Base-by-base conservation (phyloP, 92 coral and sea anemone species). In the Diadumene lineata region DNA sequence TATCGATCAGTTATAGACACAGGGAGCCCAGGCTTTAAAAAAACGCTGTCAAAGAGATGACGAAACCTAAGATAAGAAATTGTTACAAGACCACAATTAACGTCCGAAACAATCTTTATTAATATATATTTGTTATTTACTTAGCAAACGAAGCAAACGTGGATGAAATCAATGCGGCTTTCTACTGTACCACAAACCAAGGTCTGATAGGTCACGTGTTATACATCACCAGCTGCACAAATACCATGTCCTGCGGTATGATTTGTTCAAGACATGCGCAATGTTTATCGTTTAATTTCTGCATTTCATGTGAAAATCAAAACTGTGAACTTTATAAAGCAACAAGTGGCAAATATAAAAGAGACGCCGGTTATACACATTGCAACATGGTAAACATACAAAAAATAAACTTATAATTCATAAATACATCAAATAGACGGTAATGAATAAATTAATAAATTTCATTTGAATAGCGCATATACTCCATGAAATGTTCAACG, bases 241-340 rank as follows among this genome's bases (percentile, higher is more conserved):
- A 58, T 33, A 6, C 60, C 31, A 58, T 60, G 68, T 24, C 34
- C 43, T 73, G 78, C 57, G 78, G 68, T 60, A 73, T 73, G 69
- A 15, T 58, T 18, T 73, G 78, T 61, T 73, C 78, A 4, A 73
- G 78, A 73, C 78, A 73, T 60, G 68, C 58, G 60, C 53, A 73
- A 16, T 73, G 78, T 44, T 28, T 61, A 1, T 73, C 78, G 10
- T 73, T 73, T 57, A 73, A 60, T 58, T 73, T 60, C 65, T 70
- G 75, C 28, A 48, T 13, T 64, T 23, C 75, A 9, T 70, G 75
- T 50, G 26, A 10, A 4, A 23, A 44, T 30, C 1, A n/a, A 8
- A 70, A 70, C 64, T 70, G 75, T 53, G 75, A 70, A 43, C 75
- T 70, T 0, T 28, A 70, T 16, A 31, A n/a, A 24, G 58, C 62